These are phyloP conservation scores for Hestina assimilis DNA, from an alignment of 1,140 invertebrate genomes.

Conservation along the genomic window DNA sequence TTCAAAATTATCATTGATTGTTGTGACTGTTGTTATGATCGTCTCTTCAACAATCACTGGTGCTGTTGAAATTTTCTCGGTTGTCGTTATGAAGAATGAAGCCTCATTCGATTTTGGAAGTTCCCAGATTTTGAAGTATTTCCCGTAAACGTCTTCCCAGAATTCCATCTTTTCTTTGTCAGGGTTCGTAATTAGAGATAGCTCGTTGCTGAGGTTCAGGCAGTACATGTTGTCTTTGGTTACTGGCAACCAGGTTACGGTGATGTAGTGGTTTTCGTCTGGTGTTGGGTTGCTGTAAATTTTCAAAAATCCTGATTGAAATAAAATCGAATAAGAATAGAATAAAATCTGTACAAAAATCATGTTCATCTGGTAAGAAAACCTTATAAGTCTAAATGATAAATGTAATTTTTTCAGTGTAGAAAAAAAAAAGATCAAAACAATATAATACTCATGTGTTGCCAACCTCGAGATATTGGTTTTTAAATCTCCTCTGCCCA, in stretches of 20 bases:
- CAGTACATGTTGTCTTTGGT: constrained; percentile 63
- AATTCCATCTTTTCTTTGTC: constrained; percentile 70
- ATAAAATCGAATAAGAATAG: too few species aligned
- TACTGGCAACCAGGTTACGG: constrained; percentile 68
- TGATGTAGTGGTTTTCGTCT: constrained; percentile 59
- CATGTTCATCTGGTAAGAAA: too few species aligned
- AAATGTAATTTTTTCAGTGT: too few species aligned
- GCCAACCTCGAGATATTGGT: too few species aligned
- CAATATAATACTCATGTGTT: too few species aligned
- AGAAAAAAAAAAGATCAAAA: too few species aligned
- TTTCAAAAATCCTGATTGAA: background rate
- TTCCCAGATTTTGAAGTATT: constrained; percentile 64
- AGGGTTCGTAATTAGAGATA: constrained; percentile 54
- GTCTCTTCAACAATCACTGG: constrained; percentile 27
- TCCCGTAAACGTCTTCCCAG: constrained; percentile 68
- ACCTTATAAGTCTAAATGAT: too few species aligned
- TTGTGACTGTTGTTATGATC: constrained; percentile 18
- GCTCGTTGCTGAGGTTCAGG: constrained; percentile 61
- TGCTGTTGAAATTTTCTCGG: constrained; percentile 9
- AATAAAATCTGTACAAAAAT: too few species aligned
- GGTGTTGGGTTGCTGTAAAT: constrained; percentile 76
- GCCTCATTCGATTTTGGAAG: constrained; percentile 34
- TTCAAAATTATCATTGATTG: constrained; percentile 15
- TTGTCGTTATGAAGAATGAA: background rate
- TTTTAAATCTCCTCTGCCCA: too few species aligned